Evolutionary conservation across 2,113 vertebrate genomes (phyloP).

Genomic region (Chaetura pelagica): DNA sequence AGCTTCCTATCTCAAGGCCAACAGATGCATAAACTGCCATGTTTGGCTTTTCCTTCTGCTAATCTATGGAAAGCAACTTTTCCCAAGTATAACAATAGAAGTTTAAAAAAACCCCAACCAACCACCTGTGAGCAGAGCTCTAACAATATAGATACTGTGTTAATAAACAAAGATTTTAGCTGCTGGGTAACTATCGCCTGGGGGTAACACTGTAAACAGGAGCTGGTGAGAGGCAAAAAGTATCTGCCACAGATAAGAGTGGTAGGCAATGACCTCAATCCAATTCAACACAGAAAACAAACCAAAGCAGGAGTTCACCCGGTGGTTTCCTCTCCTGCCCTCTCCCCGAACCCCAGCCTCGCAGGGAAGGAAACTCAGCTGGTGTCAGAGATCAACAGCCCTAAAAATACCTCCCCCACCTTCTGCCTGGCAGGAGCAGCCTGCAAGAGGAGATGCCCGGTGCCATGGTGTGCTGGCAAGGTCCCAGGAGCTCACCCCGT

Average conservation of each 20-base stretch:
- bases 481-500: neutral
- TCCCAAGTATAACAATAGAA: neutral
- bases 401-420: slow-evolving; percentile 52
- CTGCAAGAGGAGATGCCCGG: neutral
- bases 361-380: neutral
- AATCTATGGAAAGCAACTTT: slow-evolving; percentile 18
- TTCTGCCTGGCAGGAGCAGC: neutral
- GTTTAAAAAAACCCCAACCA: neutral
- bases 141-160: neutral
- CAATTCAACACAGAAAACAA: neutral
- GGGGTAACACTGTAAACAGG: neutral
- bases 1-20: slow-evolving; percentile 7
- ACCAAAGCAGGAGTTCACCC: neutral
- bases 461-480: neutral
- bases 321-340: neutral
- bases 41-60: slow-evolving; percentile 20
- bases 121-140: neutral
- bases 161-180: slow-evolving; percentile 33
- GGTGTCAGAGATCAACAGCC: slow-evolving; percentile 7
- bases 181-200: neutral
- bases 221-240: neutral
- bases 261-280: neutral
- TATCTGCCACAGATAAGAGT: neutral
- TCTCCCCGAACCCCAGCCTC: neutral
- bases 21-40: neutral